Evolutionary conservation across 2,797 vertebrate genomes (phyloP).

Genomic region (Tapirus indicus): DNA sequence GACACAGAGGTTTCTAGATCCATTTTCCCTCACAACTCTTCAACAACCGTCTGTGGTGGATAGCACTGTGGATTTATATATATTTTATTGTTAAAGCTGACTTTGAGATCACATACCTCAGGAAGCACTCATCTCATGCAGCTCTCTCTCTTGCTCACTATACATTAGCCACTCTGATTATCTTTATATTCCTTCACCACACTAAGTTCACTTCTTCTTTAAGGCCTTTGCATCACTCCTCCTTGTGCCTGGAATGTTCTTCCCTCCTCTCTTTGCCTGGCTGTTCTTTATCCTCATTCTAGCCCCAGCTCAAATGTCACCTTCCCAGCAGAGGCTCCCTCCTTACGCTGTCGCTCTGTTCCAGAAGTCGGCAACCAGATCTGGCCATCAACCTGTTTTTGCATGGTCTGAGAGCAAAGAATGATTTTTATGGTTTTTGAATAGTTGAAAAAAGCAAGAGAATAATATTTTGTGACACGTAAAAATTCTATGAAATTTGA

Average conservation of each 20-base stretch:
- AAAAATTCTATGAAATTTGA: slow-evolving; percentile 46
- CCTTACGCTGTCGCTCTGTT: background rate
- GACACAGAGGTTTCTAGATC: background rate
- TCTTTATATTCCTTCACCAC: background rate
- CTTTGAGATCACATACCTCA: background rate
- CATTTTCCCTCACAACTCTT: background rate
- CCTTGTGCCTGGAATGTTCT: background rate
- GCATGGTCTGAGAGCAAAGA: background rate
- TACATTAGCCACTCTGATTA: background rate
- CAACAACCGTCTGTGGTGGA: background rate
- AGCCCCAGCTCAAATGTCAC: background rate
- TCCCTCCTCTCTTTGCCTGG: background rate
- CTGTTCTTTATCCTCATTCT: background rate
- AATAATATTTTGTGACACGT: background rate
- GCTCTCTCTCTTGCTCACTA: background rate
- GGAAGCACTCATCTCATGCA: background rate
- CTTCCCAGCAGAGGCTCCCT: background rate
- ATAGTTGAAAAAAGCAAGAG: background rate
- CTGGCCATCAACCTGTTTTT: background rate
- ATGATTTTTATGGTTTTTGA: background rate
- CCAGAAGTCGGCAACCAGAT: background rate
- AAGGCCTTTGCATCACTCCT: background rate
- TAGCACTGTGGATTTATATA: background rate
- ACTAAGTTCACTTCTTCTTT: background rate
- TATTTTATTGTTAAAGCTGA: background rate